Base-by-base conservation (phyloP, 2,113 vertebrate species). In the Nothoprocta perdicaria region DNA sequence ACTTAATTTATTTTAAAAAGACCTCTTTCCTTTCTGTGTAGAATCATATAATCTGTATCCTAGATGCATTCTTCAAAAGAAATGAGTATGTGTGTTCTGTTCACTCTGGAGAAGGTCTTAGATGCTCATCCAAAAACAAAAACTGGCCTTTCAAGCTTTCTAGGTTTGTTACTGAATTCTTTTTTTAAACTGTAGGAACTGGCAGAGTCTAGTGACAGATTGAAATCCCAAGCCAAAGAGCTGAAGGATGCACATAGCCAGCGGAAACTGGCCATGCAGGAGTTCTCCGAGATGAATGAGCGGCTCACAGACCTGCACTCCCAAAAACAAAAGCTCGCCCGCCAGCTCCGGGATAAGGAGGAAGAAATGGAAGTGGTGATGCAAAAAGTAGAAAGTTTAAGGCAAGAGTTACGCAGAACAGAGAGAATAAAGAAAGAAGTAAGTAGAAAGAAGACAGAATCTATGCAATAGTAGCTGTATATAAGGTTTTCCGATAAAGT, bases 341-440 rank as follows among this genome's bases (percentile, higher is more conserved):
- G 99, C 76, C 99, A 99, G 96, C 97, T 99, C 95, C 98, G 99
- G 60, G 99, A 99, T 98, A 99, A 99, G 95, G 99, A 99, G 96
- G 99, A 99, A 96, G 99, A 99, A 97, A 98, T 98, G 96, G 99
- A 99, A 97, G 98, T 97, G 89, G 97, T 98, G 93, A 97, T 96
- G 86, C 99, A 99, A 96, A 99, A 99, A 96, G 95, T 99, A 90
- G 99, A 99, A 97, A 98, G 97, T 91, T 98, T 99, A 81, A 98
- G 98, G 92, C 98, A 99, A 96, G 99, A 99, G 94, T 98, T 99
- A 94, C 99, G 99, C 96, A 99, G 98, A 97, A 98, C 98, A 38
- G 99, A 99, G 95, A 98, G 98, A 97, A 96, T 98, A 95, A 99
- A 98, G 96, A 99, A 99, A 98, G 99, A 99, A 99, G 99, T 99